Conservation (phyloP, 2,888 invertebrate species). For the Bombylius major region DNA sequence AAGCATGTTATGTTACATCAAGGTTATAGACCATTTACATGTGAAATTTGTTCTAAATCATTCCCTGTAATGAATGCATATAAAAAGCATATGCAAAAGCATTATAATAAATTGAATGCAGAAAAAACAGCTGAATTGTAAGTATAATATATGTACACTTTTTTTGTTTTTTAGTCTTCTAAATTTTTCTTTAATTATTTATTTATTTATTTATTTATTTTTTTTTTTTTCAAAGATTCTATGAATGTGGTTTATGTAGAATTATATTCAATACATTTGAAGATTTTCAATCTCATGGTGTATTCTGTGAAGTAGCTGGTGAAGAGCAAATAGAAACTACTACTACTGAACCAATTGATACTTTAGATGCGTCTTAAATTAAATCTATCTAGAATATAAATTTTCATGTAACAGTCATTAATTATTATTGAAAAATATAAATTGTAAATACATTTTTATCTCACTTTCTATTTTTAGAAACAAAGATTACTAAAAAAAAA, state of each 20-base stretch:
- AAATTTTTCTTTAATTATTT: too few species aligned
- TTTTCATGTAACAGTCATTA: too few species aligned
- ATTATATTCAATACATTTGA: conserved; percentile 30
- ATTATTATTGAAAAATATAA: too few species aligned
- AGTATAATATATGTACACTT: not conserved
- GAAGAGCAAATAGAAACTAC: conserved; percentile 8
- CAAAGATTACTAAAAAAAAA: too few species aligned
- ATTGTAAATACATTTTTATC: too few species aligned
- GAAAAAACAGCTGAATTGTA: conserved; percentile 6
- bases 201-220: too few species aligned
- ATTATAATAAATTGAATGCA: conserved; percentile 1
- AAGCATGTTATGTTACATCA: conserved; percentile 35
- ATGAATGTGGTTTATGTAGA: conserved; percentile 32
- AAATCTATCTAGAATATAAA: too few species aligned
- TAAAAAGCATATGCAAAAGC: conserved; percentile 25
- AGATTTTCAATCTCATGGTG: conserved; percentile 31
- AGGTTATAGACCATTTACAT: conserved; percentile 31
- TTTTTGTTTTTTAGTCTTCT: too few species aligned
- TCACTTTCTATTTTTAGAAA: too few species aligned
- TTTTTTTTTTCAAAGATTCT: conserved; percentile 18
- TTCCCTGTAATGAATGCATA: conserved; percentile 33
- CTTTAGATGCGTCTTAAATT: not conserved
- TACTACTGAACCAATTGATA: not conserved
- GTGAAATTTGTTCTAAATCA: conserved; percentile 31
- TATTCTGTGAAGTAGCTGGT: conserved; percentile 21